Evolutionary conservation across 2,797 vertebrate genomes (phyloP).

Genomic region (Micromesistius poutassou): DNA sequence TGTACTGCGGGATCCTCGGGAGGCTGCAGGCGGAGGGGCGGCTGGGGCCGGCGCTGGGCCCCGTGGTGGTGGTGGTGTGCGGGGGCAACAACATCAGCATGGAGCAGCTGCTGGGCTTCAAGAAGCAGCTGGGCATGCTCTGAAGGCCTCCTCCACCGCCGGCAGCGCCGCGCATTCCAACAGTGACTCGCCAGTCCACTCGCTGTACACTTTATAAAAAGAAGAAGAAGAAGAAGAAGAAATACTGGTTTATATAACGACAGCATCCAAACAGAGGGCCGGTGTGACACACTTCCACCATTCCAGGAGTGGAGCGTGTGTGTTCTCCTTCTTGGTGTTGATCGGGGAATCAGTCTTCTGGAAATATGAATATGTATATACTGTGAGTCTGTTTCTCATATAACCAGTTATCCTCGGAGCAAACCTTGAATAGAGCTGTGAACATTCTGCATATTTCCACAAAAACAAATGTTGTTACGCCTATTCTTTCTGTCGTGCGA

Average conservation of each 20-base stretch:
- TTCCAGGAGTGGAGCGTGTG: conserved; percentile 40
- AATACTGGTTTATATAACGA: background rate
- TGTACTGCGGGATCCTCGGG: conserved; percentile 79
- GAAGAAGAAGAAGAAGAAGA: too few species aligned
- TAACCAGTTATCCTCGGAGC: too few species aligned
- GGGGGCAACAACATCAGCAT: conserved; percentile 81
- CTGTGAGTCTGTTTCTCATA: background rate
- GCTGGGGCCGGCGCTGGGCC: conserved; percentile 61
- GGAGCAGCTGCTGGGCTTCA: conserved; percentile 72
- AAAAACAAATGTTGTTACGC: background rate
- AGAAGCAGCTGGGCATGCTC: conserved; percentile 71
- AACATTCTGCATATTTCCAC: background rate
- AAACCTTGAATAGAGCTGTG: too few species aligned
- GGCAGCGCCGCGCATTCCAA: conserved; percentile 16
- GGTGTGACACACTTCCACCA: conserved; percentile 38
- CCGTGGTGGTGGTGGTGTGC: conserved; percentile 84
- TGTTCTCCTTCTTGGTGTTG: conserved; percentile 23
- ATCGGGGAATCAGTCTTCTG: background rate
- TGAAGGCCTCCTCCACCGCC: conserved; percentile 23
- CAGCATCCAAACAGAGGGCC: conserved; percentile 3
- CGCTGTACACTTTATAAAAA: background rate
- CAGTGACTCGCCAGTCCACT: conserved; percentile 15
- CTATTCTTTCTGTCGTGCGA: conserved; percentile 34
- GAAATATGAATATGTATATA: too few species aligned
- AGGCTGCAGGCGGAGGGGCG: conserved; percentile 75